These are phyloP conservation scores for Tethya wilhelma DNA, from an alignment of 37 sponge, comb jelly and placozoan genomes.

Conservation along the genomic window DNA sequence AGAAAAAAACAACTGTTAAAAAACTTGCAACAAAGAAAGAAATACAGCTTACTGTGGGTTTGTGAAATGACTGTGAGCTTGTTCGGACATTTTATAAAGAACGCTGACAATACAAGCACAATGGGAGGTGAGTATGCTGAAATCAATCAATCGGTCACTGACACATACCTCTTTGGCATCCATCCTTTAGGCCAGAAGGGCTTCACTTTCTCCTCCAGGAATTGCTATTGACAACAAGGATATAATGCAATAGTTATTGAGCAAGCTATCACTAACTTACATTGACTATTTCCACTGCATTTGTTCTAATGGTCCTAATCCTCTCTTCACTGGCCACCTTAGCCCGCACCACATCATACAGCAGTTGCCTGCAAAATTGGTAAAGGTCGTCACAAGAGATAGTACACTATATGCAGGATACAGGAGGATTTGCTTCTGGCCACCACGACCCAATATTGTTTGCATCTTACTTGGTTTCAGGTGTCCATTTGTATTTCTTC, in stretches of 20 bases:
- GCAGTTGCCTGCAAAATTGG: constrained; percentile 36
- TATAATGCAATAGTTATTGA: not conserved
- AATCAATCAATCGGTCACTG: not conserved
- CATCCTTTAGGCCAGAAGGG: constrained; percentile 86
- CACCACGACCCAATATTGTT: not conserved
- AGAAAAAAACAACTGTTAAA: not conserved
- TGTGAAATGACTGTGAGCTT: constrained; percentile 47
- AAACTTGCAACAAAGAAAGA: not conserved
- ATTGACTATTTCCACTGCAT: constrained; percentile 57
- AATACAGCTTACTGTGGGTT: constrained; percentile 27
- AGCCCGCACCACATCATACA: constrained; percentile 49
- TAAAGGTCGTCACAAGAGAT: not conserved
- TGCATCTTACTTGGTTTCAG: not conserved
- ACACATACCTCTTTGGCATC: constrained; percentile 69
- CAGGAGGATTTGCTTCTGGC: not conserved
- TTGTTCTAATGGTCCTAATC: not conserved
- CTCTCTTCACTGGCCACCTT: constrained; percentile 61
- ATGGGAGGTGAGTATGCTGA: not conserved
- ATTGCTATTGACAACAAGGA: constrained; percentile 42
- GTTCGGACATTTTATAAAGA: constrained; percentile 63
- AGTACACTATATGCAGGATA: not conserved
- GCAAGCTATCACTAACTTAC: constrained; percentile 5
- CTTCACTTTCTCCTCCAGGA: constrained; percentile 62
- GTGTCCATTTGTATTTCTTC: constrained; percentile 70
- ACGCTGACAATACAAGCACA: constrained; percentile 24